These are phyloP conservation scores for Morpho helenor DNA, from an alignment of 2,888 invertebrate species.

Conservation along the genomic window DNA sequence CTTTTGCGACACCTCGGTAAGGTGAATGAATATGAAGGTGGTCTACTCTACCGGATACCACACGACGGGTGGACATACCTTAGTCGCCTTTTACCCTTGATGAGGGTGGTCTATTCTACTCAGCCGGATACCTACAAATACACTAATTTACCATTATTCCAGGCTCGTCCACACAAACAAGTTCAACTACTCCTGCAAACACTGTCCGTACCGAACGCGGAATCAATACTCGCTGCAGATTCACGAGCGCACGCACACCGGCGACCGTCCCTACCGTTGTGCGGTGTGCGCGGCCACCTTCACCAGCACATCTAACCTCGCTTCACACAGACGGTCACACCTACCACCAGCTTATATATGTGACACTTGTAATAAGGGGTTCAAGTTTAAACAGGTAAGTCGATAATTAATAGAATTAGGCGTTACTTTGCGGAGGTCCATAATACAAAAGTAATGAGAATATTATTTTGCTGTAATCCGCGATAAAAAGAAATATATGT, in stretches of 20 bases:
- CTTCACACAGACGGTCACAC: slow-evolving; percentile 3
- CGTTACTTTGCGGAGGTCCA: too few species aligned
- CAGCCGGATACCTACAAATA: too few species aligned
- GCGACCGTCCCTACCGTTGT: slow-evolving; percentile 2
- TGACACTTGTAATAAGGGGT: background rate
- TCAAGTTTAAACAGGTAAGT: slow-evolving; percentile 9
- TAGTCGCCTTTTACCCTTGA: too few species aligned
- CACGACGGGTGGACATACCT: too few species aligned
- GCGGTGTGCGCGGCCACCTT: background rate
- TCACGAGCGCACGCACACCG: slow-evolving; percentile 5
- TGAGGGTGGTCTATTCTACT: too few species aligned
- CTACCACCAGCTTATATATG: background rate
- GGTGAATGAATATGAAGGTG: too few species aligned
- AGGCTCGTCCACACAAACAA: slow-evolving; percentile 2
- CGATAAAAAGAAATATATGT: too few species aligned
- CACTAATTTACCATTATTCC: background rate
- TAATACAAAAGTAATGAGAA: too few species aligned
- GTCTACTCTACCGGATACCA: too few species aligned
- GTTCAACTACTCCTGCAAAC: background rate
- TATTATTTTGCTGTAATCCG: too few species aligned
- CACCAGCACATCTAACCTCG: slow-evolving; percentile 2
- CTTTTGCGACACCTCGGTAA: too few species aligned
- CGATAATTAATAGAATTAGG: too few species aligned
- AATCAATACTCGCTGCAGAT: background rate
- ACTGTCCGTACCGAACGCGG: background rate